Conservation (phyloP, 2,113 vertebrate species). For the Euleptes europaea region DNA sequence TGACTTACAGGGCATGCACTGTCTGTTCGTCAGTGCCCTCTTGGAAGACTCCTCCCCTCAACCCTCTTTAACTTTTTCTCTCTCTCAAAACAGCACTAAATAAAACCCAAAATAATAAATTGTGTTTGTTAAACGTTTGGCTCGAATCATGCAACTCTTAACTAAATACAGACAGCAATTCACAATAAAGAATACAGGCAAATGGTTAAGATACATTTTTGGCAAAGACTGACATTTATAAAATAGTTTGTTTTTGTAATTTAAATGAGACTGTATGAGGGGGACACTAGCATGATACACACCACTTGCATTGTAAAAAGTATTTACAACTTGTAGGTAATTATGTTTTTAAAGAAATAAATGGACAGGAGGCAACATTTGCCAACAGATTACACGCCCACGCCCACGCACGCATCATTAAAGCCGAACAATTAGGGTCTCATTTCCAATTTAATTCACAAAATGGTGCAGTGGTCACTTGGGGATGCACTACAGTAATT, state of each 20-base stretch:
- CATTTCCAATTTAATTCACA: not conserved
- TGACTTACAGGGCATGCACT: slow-evolving; percentile 51
- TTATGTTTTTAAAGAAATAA: not conserved
- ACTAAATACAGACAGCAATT: slow-evolving; percentile 44
- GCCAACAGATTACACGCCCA: not conserved
- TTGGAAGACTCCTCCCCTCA: not conserved
- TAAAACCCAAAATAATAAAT: slow-evolving; percentile 40
- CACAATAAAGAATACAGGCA: slow-evolving; percentile 38
- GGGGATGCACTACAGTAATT: not conserved
- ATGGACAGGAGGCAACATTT: not conserved
- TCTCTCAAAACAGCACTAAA: slow-evolving; percentile 16
- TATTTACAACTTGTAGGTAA: not conserved
- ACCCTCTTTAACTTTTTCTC: not conserved
- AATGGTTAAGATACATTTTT: slow-evolving; percentile 63
- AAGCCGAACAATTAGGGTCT: not conserved
- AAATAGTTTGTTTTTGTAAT: slow-evolving; percentile 49
- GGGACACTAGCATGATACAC: not conserved
- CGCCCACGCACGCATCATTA: not conserved
- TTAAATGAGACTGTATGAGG: slow-evolving; percentile 29
- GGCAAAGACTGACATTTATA: slow-evolving; percentile 53
- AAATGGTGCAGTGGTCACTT: not conserved
- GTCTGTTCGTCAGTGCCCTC: slow-evolving; percentile 47
- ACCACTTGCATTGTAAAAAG: not conserved
- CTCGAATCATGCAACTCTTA: slow-evolving; percentile 30
- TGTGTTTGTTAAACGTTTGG: slow-evolving; percentile 51